Evolutionary conservation across 1,140 invertebrate genomes (phyloP).

Genomic region (Dysdera silvatica): DNA sequence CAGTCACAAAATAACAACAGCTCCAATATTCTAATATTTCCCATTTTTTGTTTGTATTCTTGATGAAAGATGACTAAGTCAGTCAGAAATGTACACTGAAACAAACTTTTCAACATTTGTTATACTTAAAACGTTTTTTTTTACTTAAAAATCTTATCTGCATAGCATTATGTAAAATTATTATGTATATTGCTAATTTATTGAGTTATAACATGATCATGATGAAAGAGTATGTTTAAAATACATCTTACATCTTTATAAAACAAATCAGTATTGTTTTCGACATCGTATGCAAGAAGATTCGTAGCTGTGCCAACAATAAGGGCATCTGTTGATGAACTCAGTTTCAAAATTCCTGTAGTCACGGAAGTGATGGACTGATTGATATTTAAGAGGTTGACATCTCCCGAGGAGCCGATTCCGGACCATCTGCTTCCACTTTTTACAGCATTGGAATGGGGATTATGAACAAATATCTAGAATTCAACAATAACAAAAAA

Average conservation of each 20-base stretch:
- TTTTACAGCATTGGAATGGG: constrained; percentile 13
- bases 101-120: no score
- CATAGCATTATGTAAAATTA: no score
- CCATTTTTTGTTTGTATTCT: no score
- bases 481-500: constrained; percentile 14
- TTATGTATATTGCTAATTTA: no score
- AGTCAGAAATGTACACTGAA: no score
- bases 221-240: no score
- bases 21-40: no score
- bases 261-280: constrained; percentile 84
- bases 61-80: no score
- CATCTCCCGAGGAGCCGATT: constrained; percentile 55
- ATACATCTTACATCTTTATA: constrained; percentile 66
- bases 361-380: constrained; percentile 63
- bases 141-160: no score
- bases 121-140: no score
- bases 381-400: constrained; percentile 71
- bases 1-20: no score
- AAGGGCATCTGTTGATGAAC: constrained; percentile 62
- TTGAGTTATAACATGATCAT: no score
- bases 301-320: constrained; percentile 75
- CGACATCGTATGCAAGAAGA: constrained; percentile 81
- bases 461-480: constrained; percentile 28
- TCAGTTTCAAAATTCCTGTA: constrained; percentile 54
- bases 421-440: constrained; percentile 50